A percentile compares a stretch with the other conserved stretches of the same genome.
These are phyloP conservation scores for Ormyrus rosae DNA, from an alignment of 2,888 invertebrate genomes.

Conservation along the genomic window DNA sequence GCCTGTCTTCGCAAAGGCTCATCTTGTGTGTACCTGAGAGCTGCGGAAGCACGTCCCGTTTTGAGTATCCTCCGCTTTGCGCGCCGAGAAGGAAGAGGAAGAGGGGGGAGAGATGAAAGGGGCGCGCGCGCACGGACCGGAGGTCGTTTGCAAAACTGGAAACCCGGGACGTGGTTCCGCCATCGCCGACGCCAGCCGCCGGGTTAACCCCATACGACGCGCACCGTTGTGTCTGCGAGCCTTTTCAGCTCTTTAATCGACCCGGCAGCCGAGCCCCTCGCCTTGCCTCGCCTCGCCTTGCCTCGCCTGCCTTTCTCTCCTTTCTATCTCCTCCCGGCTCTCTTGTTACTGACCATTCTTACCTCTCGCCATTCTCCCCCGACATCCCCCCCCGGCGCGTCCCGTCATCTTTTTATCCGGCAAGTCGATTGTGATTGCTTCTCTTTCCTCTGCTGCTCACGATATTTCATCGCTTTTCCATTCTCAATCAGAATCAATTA, in stretches of 20 bases:
- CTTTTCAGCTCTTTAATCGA: background rate
- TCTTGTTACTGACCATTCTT: too few species aligned
- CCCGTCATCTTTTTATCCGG: too few species aligned
- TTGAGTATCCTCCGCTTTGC: slow-evolving; percentile 7
- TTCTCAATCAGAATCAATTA: too few species aligned
- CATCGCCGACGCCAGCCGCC: background rate
- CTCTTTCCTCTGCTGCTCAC: too few species aligned
- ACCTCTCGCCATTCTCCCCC: too few species aligned
- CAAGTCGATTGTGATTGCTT: too few species aligned
- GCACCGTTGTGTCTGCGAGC: background rate
- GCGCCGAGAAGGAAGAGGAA: background rate
- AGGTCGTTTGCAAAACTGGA: slow-evolving; percentile 2
- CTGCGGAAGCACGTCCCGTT: slow-evolving; percentile 8
- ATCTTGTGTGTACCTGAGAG: slow-evolving; percentile 11
- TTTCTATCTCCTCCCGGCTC: too few species aligned
- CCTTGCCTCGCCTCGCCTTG: slow-evolving; percentile 31
- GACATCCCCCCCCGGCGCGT: too few species aligned
- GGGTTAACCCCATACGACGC: too few species aligned
- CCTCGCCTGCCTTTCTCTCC: slow-evolving; percentile 42
- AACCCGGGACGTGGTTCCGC: background rate
- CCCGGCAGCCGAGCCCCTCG: too few species aligned
- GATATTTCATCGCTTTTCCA: too few species aligned
- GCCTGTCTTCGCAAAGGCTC: slow-evolving; percentile 5
- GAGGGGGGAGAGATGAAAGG: background rate
- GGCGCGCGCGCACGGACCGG: background rate